Conservation (phyloP, 2,888 invertebrate genomes). For the Apeira syringaria region DNA sequence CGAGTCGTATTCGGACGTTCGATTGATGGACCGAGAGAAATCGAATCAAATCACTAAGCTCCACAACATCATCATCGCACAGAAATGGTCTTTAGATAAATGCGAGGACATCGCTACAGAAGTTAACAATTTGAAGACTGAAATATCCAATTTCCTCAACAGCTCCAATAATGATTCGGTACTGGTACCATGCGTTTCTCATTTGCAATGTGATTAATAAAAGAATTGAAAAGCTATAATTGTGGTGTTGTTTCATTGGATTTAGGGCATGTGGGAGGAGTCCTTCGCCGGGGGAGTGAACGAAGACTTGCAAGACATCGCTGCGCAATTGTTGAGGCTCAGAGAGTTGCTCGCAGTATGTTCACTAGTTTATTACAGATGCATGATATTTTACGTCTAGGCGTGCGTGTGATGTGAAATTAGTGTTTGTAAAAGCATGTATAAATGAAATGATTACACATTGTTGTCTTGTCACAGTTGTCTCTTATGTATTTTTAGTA, state of each 20-base stretch:
- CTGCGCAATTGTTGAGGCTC: conserved; percentile 54
- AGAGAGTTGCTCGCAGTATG: conserved; percentile 58
- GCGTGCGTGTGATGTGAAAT: no score
- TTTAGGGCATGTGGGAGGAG: conserved; percentile 69
- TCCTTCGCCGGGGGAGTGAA: conserved; percentile 41
- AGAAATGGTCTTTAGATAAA: conserved; percentile 53
- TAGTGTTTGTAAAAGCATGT: no score
- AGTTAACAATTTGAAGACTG: conserved; percentile 66
- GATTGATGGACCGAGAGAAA: conserved; percentile 55
- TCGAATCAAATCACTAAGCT: conserved; percentile 48
- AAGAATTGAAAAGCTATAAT: neutral
- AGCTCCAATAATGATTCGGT: conserved; percentile 75
- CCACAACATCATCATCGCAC: conserved; percentile 49
- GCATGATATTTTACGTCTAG: no score
- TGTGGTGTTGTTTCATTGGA: conserved; percentile 11
- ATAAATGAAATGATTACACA: no score
- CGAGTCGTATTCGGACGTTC: conserved; percentile 56
- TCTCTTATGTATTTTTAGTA: no score
- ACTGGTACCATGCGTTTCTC: conserved; percentile 22
- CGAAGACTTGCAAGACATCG: conserved; percentile 60
- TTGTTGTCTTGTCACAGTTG: no score
- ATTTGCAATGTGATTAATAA: neutral
- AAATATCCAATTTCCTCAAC: conserved; percentile 67
- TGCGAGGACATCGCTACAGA: conserved; percentile 67
- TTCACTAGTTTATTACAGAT: conserved; percentile 20